Conservation (phyloP, 2,888 invertebrate genomes). For the Lomographa bimaculata region DNA sequence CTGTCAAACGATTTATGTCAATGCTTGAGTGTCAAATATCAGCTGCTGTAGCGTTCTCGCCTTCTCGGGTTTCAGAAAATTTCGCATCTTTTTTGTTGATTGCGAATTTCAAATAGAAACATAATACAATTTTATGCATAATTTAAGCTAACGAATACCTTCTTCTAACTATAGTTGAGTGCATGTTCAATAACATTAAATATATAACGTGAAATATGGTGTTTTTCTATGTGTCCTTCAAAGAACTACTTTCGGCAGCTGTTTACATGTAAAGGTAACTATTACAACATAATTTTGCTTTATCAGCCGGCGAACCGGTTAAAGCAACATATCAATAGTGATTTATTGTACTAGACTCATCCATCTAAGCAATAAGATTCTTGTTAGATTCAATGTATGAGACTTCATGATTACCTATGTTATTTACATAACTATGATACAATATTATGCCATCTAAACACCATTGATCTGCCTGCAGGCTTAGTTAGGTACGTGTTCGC, state of each 20-base stretch:
- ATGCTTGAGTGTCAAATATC: too few relatives aligned
- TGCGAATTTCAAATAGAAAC: too few relatives aligned
- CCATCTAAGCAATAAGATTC: too few relatives aligned
- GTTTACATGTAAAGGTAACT: slow-evolving; percentile 71
- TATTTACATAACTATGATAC: too few relatives aligned
- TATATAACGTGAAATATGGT: slow-evolving; percentile 47
- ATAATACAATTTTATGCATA: slow-evolving; percentile 5
- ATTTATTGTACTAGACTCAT: too few relatives aligned
- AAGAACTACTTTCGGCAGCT: slow-evolving; percentile 52
- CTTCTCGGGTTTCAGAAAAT: background rate
- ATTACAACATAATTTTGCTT: slow-evolving; percentile 7
- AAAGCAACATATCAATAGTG: background rate
- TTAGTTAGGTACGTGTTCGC: too few relatives aligned
- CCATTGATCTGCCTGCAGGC: too few relatives aligned
- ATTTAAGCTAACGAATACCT: slow-evolving; percentile 7
- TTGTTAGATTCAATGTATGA: too few relatives aligned
- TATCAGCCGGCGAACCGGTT: slow-evolving; percentile 14
- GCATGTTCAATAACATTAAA: slow-evolving; percentile 11
- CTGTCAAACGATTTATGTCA: too few relatives aligned
- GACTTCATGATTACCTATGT: too few relatives aligned
- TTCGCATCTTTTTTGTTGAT: slow-evolving; percentile 1
- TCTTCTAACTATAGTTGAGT: background rate
- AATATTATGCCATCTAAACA: too few relatives aligned
- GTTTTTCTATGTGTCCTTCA: slow-evolving; percentile 36
- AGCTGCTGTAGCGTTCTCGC: too few relatives aligned